phyloP scores from a whole-genome alignment of 2,113 vertebrate genomes.

The Procapra przewalskii region DNA sequence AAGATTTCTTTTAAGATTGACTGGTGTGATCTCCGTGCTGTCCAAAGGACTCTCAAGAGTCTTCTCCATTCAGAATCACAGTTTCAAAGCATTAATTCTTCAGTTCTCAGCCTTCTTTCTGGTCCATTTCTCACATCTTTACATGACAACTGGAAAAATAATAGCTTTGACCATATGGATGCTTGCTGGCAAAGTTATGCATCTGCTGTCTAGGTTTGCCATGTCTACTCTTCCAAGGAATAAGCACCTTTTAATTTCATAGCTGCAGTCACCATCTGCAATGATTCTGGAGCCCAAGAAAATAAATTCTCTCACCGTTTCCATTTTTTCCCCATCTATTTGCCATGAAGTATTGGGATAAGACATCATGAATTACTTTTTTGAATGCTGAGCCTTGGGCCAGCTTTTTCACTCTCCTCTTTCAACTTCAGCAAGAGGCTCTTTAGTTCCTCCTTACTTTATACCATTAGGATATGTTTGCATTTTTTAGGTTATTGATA shows the following conservation, averaged over 20 bases:
- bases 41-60: not conserved
- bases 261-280: not conserved
- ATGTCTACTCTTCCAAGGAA: not conserved
- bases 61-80: not conserved
- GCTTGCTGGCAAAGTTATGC: not conserved
- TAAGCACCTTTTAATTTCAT: not conserved
- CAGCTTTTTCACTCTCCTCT: not conserved
- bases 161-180: not conserved
- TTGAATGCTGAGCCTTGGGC: not conserved
- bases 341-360: not conserved
- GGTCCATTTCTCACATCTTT: not conserved
- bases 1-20: not conserved
- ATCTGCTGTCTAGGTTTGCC: not conserved
- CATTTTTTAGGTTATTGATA: not conserved
- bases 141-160: not conserved
- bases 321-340: not conserved
- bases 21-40: not conserved
- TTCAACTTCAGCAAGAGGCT: not conserved
- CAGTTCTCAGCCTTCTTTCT: not conserved
- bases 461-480: not conserved
- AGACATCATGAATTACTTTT: not conserved
- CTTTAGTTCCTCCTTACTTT: not conserved
- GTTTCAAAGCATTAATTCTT: not conserved
- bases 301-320: not conserved
- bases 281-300: not conserved